These are phyloP conservation scores for Arvicola amphibius DNA, from an alignment of 2,797 vertebrate genomes.

Conservation along the genomic window DNA sequence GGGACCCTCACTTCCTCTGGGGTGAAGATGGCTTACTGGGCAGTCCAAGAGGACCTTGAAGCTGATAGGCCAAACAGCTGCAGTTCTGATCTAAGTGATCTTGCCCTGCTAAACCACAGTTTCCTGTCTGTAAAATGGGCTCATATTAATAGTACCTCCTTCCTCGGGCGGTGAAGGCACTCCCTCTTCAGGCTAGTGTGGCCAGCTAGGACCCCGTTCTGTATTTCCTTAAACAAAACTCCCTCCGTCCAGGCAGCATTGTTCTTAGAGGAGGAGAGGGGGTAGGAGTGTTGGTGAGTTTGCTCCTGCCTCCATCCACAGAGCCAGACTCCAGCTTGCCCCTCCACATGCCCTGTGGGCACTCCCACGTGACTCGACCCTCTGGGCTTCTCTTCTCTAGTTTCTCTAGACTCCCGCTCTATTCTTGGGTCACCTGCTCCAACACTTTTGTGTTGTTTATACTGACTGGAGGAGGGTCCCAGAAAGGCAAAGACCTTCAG, in stretches of 20 bases:
- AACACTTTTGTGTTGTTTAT: neutral
- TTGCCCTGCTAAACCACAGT: neutral
- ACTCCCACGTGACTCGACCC: neutral
- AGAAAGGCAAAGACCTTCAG: neutral
- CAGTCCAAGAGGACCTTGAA: neutral
- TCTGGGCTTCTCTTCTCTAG: neutral
- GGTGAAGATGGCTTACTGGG: neutral
- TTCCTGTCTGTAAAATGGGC: neutral
- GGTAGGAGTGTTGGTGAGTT: neutral
- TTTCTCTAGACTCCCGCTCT: neutral
- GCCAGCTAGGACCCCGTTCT: constrained; percentile 50
- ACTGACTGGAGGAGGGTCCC: neutral
- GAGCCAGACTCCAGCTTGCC: neutral
- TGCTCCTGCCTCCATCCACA: accelerated
- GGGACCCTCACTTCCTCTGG: neutral
- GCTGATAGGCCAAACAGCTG: neutral
- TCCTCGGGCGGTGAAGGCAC: neutral
- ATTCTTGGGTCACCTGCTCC: neutral
- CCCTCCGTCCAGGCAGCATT: neutral
- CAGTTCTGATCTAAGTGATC: neutral
- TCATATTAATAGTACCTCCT: neutral
- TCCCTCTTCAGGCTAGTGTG: neutral
- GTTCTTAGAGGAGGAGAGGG: neutral
- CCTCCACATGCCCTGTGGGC: neutral
- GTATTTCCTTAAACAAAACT: neutral